Evolutionary conservation across 2,888 invertebrate genomes (phyloP).

Genomic region (Dicycla oo): DNA sequence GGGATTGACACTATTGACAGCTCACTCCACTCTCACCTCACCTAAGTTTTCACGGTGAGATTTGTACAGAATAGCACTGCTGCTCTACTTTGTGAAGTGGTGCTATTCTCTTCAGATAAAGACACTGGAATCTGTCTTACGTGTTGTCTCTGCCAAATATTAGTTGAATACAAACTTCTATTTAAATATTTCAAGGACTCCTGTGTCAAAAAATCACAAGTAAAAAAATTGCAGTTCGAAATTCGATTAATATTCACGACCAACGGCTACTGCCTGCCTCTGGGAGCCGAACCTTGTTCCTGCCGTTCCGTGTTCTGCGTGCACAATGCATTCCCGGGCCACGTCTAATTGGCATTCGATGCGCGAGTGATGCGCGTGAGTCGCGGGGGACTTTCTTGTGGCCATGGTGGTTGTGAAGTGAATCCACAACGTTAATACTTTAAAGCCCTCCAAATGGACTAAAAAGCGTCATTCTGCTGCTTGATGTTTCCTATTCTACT

Average conservation of each 20-base stretch:
- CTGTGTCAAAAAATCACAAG: background rate
- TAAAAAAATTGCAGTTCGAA: constrained; percentile 26
- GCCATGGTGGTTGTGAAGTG: constrained; percentile 20
- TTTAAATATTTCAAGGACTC: constrained; percentile 9
- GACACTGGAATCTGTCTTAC: background rate
- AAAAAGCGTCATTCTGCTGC: background rate
- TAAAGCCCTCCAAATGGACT: background rate
- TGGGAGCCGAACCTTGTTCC: constrained; percentile 65
- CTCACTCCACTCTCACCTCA: too few species aligned
- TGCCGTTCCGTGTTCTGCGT: constrained; percentile 64
- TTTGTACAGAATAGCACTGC: too few species aligned
- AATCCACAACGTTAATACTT: background rate
- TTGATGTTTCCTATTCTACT: background rate
- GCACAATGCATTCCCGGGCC: constrained; percentile 63
- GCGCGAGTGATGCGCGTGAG: constrained; percentile 48
- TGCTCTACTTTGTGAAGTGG: background rate
- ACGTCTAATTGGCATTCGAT: constrained; percentile 58
- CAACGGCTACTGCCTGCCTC: constrained; percentile 48
- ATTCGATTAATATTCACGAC: constrained; percentile 56
- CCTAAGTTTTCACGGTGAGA: too few species aligned
- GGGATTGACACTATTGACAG: too few species aligned
- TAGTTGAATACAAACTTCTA: background rate
- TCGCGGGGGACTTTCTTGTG: constrained; percentile 44
- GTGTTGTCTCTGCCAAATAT: background rate
- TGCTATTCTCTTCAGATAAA: background rate